Base-by-base conservation (phyloP, 2,797 vertebrate species). In the Galago senegalensis region DNA sequence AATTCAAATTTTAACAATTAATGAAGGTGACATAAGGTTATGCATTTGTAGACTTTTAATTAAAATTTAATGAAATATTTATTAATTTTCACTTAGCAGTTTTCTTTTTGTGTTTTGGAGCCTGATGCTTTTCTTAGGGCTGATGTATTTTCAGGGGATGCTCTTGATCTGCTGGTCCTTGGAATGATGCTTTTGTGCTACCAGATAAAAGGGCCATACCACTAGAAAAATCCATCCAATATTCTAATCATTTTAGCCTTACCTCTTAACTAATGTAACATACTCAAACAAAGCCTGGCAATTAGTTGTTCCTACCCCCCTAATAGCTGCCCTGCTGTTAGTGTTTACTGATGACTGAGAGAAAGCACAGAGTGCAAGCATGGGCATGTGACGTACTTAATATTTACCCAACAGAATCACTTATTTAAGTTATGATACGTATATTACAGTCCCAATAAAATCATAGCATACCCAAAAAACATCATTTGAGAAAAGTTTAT, bases 31-130 rank as follows among this genome's bases (percentile, higher is more conserved):
- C 53, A 94, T 84, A 73, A 87, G n/a, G 63, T 94, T 91, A 95
- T 93, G 27, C 12, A 87, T 91, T 87, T 92, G 53, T 82, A 95
- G 89, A 84, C 31, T 89, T 95, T 96, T 95, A 96, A 89, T 94
- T 91, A 96, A 94, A 97, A 67, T 95, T 72, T 91, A 86, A 94
- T 92, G 88, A 97, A 96, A 80, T 76, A 85, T 94, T 91, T 91
- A 96, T 85, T 85, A 90, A 91, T 95, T 92, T 91, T 91, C 11
- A 81, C 27, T 40, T 89, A 81, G 21, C 29, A 76, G 18, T 61
- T 87, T 72, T 92, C 27, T 61, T 61, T 43, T 75, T 95, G 34
- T 92, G 73, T 83, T 96, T 92, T 61, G 31, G 9, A 96, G 5
- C 20, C 20, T 43, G 65, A 12, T 31, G 31, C 14, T 93, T 75